A percentile compares a stretch with the other conserved stretches of the same genome.
Evolutionary conservation across 2,888 invertebrate genomes (phyloP).

Genomic region (Tanaodytes sp.): DNA sequence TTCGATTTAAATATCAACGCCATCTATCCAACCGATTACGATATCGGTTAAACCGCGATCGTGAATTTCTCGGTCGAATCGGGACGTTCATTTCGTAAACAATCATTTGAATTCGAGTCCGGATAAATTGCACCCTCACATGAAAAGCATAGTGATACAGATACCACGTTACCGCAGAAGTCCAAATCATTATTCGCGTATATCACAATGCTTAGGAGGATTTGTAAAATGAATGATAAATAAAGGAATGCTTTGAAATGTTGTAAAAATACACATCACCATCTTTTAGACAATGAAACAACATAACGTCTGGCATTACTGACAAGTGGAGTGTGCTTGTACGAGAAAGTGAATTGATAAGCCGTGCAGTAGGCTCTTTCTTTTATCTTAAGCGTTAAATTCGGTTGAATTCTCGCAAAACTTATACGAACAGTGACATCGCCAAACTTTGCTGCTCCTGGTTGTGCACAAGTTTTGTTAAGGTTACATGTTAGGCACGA

Average conservation of each 20-base stretch:
- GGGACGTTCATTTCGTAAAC: slow-evolving; percentile 57
- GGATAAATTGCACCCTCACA: slow-evolving; percentile 44
- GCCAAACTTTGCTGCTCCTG: slow-evolving; percentile 33
- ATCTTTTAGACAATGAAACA: slow-evolving; percentile 35
- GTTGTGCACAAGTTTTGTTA: slow-evolving; percentile 41
- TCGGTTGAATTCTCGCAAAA: slow-evolving; percentile 36
- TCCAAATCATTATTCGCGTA: slow-evolving; percentile 23
- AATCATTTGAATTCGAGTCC: slow-evolving; percentile 59
- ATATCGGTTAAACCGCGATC: too few relatives aligned
- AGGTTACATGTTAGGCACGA: slow-evolving; percentile 40
- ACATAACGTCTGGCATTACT: slow-evolving; percentile 41
- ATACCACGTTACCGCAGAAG: slow-evolving; percentile 44
- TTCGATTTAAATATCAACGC: too few relatives aligned
- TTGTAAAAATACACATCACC: slow-evolving; percentile 32
- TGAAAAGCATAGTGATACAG: slow-evolving; percentile 28
- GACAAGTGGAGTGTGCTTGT: slow-evolving; percentile 37
- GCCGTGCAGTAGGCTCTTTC: slow-evolving; percentile 38
- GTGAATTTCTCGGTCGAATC: too few relatives aligned
- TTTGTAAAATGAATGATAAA: background rate
- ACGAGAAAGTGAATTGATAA: slow-evolving; percentile 44
- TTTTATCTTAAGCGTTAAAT: slow-evolving; percentile 40
- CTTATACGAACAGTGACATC: slow-evolving; percentile 33
- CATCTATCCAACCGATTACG: too few relatives aligned
- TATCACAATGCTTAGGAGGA: slow-evolving; percentile 12
- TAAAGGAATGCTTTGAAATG: slow-evolving; percentile 14